Conservation (phyloP, 2,888 invertebrate species). For the Apamea monoglypha region DNA sequence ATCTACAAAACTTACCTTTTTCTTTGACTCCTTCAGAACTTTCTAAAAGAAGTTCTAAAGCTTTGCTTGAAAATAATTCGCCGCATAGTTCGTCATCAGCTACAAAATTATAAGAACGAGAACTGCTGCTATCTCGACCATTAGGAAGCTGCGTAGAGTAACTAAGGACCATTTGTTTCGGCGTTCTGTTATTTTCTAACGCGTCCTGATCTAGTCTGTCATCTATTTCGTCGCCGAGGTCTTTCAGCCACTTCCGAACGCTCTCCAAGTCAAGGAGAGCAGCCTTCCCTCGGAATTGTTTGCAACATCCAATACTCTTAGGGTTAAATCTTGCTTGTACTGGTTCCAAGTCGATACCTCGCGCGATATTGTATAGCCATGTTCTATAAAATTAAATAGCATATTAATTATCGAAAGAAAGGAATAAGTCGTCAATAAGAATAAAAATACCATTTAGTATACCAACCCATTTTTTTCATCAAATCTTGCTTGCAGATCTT, state of each 20-base stretch:
- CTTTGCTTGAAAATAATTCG: constrained; percentile 92
- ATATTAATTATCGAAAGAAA: constrained; percentile 31
- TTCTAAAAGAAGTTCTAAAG: constrained; percentile 92
- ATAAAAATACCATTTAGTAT: background rate
- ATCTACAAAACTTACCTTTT: constrained; percentile 75
- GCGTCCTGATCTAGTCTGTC: constrained; percentile 95
- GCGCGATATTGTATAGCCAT: constrained; percentile 96
- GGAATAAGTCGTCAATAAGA: background rate
- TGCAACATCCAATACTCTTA: constrained; percentile 98
- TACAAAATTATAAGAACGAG: constrained; percentile 91
- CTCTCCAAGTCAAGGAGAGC: constrained; percentile 92
- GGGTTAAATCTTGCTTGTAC: constrained; percentile 96
- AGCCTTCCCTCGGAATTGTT: constrained; percentile 96
- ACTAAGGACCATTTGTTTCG: constrained; percentile 94
- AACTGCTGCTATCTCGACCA: constrained; percentile 90
- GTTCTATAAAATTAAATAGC: constrained; percentile 84
- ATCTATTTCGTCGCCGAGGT: constrained; percentile 95
- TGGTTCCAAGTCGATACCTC: constrained; percentile 96
- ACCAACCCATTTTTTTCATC: constrained; percentile 96
- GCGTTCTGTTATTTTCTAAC: constrained; percentile 94
- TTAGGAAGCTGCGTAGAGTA: constrained; percentile 90
- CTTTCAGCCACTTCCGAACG: constrained; percentile 94
- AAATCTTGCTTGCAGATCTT: constrained; percentile 93
- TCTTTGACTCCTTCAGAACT: constrained; percentile 85
- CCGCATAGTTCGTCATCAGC: constrained; percentile 91